Base-by-base conservation (phyloP, 2,888 invertebrate genomes). In the Drosophila atripex region DNA sequence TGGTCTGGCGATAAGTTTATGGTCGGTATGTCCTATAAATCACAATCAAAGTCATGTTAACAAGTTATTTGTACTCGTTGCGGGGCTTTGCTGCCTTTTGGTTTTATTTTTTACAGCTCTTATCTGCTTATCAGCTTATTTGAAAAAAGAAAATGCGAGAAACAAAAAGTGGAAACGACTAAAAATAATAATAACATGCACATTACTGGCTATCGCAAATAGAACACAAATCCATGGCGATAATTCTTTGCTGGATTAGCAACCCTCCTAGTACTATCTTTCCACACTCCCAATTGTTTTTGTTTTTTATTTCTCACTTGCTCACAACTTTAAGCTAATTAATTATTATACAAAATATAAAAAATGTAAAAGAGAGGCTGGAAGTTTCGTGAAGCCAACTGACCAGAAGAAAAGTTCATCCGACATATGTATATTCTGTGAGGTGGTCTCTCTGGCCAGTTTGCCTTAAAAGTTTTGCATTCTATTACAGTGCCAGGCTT, bases 21-120 rank as follows among this genome's bases (percentile, higher is more conserved):
- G 63, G 61, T n/a, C 55, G 49, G n/a, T 55, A 50, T 61, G 69
- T 53, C 69, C 47, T 70, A 70, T 70, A 73, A 83, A 72, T 75
- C 79, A 78, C 58, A 82, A 85, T 78, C 74, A 76, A 76, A 74
- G 83, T 76, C 71, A 65, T 83, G 70, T 63, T 83, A 79, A 79
- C 84, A 86, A 79, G 60, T 76, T 61, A 65, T 54, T 70, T 68
- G 73, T 74, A 71, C 25, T 43, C 70, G 70, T 47, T 52, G 69
- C 65, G 28, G 52, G 35, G 30, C 16, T 45, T 14, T 45, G 32
- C 38, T 38, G 28, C 32, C 25, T 49, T 63, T 84, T 71, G 50
- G 23, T 71, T 51, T 76, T 66, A 65, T 71, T 55, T 38, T 59
- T 74, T 70, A 76, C 76, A 63, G 69, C 35, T 49, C 70, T 83